Evolutionary conservation across 1,140 invertebrate genomes (phyloP).

Genomic region (Caenorhabditis briggsae): DNA sequence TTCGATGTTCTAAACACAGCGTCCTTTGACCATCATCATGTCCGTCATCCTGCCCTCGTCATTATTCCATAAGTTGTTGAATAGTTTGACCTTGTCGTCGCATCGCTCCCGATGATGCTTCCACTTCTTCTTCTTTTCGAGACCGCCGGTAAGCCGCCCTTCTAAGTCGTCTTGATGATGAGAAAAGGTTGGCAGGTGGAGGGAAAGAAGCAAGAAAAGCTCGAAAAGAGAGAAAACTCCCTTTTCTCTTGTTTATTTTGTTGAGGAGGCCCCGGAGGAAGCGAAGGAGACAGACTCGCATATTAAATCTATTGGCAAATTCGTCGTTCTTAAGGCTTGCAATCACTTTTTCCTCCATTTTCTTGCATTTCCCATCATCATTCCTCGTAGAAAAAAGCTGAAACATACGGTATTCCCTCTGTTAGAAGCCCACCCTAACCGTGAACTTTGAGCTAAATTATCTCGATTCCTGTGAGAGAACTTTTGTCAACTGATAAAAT

Average conservation of each 20-base stretch:
- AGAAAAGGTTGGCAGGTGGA: slow-evolving; percentile 39
- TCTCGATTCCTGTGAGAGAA: too few relatives aligned
- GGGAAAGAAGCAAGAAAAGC: not conserved
- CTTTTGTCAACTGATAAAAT: too few relatives aligned
- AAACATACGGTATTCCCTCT: not conserved
- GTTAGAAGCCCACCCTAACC: too few relatives aligned
- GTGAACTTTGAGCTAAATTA: too few relatives aligned
- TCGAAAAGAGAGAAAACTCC: not conserved
- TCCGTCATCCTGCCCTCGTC: not conserved
- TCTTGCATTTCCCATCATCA: not conserved
- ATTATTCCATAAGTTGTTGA: slow-evolving; percentile 29
- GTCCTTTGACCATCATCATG: slow-evolving; percentile 9
- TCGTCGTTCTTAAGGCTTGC: not conserved
- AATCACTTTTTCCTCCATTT: not conserved
- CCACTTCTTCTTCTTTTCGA: not conserved
- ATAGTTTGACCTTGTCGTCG: slow-evolving; percentile 41
- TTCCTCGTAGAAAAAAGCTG: too few relatives aligned
- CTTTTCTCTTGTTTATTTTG: slow-evolving; percentile 38
- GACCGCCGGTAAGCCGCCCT: slow-evolving; percentile 31
- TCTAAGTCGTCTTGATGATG: slow-evolving; percentile 30
- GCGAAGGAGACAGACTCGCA: not conserved
- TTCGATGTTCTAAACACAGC: slow-evolving; percentile 19
- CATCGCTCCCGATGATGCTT: slow-evolving; percentile 16
- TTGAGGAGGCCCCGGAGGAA: slow-evolving; percentile 3
- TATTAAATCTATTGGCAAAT: slow-evolving; percentile 49